Base-by-base conservation (phyloP, 2,113 vertebrate species). In the Pterocles burchelli region DNA sequence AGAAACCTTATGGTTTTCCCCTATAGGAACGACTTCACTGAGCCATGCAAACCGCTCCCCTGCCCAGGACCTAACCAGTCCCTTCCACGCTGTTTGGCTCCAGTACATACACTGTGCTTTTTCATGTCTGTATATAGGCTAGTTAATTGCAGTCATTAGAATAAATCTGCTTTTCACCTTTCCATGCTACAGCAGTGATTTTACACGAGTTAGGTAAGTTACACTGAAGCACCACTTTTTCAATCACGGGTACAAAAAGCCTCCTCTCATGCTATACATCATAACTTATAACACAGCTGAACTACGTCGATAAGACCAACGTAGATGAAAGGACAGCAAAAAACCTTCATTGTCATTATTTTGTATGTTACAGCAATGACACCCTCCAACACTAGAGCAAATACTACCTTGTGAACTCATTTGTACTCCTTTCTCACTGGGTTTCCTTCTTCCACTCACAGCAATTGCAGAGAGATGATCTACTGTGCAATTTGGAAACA, bases 161-260 rank as follows among this genome's bases (percentile, higher is more conserved):
- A 48, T 67, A 80, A 92, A 73, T 26, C 62, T n/a, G 52, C 77
- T 66, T 87, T 52, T 63, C 38, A 73, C 48, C 33, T 54, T 31
- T 18, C 34, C 59, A 43, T 16, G 61, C 68, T 19, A 29, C 6
- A 82, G 65, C 51, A 77, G 43, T 33, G 31, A 71, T 45, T 85
- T 34, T 26, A 49, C 14, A 48, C 0, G 1, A 78, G 43, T 43
- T 38, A 10, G 6, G 0, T 2, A 24, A 26, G 8, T 48, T 36
- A 63, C 34, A 15, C 11, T 26, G 14, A 46, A 75, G 68, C 33
- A 14, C 11, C 45, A 9, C 65, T n/a, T 74, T 38, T 48, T 72
- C 36, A 11, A n/a, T 71, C 48, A n/a, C 14, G 46, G n/a, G 0
- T 7, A 8, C 13, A 74, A 24, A 51, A 67, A n/a, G 5, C 20